Percentiles rank a stretch among this genome's conserved stretches.
Evolutionary conservation across 2,113 vertebrate species (phyloP).

Genomic region (Cyanocitta stelleri): DNA sequence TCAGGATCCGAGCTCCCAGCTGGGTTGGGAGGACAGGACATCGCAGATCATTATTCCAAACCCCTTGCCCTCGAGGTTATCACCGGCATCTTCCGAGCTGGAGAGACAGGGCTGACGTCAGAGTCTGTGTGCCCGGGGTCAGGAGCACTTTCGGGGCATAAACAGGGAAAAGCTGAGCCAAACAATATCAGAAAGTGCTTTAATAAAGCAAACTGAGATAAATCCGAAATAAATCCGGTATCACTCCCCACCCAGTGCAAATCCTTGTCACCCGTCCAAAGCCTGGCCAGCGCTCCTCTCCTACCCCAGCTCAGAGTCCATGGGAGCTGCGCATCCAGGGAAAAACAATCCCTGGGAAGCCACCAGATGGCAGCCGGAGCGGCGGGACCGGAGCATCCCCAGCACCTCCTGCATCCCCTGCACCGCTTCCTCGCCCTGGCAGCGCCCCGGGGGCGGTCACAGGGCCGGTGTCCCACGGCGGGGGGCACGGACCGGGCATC

Average conservation of each 20-base stretch:
- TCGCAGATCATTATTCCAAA: not conserved
- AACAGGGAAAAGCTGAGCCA: not conserved
- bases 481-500: not conserved
- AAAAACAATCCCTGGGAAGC: not conserved
- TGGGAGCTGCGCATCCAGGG: not conserved
- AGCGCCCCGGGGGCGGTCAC: not conserved
- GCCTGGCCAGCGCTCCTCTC: accelerated
- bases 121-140: not conserved
- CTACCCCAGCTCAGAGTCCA: accelerated
- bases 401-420: not conserved
- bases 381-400: not conserved
- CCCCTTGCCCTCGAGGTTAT: not conserved
- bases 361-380: not conserved
- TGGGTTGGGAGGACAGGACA: not conserved
- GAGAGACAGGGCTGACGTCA: not conserved
- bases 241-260: not conserved
- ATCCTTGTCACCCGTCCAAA: not conserved
- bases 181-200: accelerated
- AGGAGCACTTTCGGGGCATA: accelerated
- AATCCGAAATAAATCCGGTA: not conserved
- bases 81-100: not conserved
- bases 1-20: accelerated
- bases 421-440: not conserved
- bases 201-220: not conserved
- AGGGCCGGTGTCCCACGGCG: accelerated